Evolutionary conservation across 2,888 invertebrate genomes (phyloP), one percentile per base, ranked within the genome.

Genomic region (Perizoma affinitatum): DNA sequence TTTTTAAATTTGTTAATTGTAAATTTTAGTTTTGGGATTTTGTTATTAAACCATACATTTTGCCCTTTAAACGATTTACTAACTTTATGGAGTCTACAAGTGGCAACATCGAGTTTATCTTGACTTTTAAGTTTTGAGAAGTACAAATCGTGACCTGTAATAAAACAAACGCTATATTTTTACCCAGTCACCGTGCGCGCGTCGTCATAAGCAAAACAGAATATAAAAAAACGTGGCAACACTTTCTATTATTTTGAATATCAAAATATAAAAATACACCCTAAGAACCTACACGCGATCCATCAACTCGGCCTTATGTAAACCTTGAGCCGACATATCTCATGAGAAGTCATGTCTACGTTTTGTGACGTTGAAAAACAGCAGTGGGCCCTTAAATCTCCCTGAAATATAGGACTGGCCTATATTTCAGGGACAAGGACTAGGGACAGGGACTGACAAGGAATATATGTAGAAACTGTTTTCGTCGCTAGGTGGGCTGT

Each of bases 321-420:
- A 67, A 64, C 67, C 61, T 63, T 55, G 51, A 61, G 47, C 45
- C 47, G 7, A 53, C 59, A 68, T 66, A 65, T 65, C 63, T 67
- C 61, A 61, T 54, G 61, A 63, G 61, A 53, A 65, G 65, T 66
- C 66, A 61, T 69, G 67, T 69, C 67, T 69, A 61, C 67, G 50
- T 65, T 50, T 58, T 57, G 54, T 46, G 67, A 69, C 63, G 63
- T 67, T 68, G 67, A 68, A 65, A 67, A 69, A 67, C 67, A 67
- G 63, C 65, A 63, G 66, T 47, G 53, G 40, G 48, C 3, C n/a
- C 22, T 22, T 22, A 22, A 22, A 22, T 22, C 22, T 22, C 43
- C 54, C n/a, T 56, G 40, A 48, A 52, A 52, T 60, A 54, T 58
- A 50, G 56, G 50, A 5, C 5, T 5, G 36, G 44, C 43, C 43